Conservation (phyloP, 2,797 vertebrate genomes). For the Pteronotus mesoamericanus region DNA sequence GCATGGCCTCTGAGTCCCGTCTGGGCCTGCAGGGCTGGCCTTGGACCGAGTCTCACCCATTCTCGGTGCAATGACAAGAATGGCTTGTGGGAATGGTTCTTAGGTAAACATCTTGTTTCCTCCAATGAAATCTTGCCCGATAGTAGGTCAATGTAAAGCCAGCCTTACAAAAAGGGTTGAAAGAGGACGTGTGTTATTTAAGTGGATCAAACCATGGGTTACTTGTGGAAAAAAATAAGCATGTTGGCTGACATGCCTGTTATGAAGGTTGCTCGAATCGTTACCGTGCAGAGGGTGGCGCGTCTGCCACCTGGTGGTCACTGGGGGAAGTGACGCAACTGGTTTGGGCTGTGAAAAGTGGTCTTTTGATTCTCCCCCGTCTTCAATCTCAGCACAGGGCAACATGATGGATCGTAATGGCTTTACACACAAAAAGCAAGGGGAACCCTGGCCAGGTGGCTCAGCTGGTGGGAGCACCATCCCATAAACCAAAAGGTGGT, state of each 20-base stretch:
- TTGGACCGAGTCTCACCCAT: no score
- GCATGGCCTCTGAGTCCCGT: neutral
- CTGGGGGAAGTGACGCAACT: neutral
- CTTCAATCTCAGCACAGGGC: no score
- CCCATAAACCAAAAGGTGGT: no score
- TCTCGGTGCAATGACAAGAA: neutral
- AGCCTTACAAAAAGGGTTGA: neutral
- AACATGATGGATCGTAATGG: neutral
- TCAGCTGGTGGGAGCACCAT: no score
- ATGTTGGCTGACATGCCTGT: neutral
- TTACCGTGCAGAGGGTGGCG: rapidly evolving
- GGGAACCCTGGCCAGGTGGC: no score
- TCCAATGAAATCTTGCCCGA: neutral
- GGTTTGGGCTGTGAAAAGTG: neutral
- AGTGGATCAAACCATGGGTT: neutral
- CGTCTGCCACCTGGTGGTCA: neutral
- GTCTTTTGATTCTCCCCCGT: neutral
- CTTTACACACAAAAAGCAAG: neutral
- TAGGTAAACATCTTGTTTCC: neutral
- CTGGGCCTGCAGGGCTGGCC: neutral
- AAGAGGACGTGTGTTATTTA: neutral
- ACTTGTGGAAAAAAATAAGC: neutral
- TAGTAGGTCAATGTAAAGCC: neutral
- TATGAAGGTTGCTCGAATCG: neutral
- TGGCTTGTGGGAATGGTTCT: neutral